A percentile compares a stretch with the other conserved stretches of the same genome.
Conservation (phyloP, 1,140 invertebrate species). For the Heterodera schachtii region DNA sequence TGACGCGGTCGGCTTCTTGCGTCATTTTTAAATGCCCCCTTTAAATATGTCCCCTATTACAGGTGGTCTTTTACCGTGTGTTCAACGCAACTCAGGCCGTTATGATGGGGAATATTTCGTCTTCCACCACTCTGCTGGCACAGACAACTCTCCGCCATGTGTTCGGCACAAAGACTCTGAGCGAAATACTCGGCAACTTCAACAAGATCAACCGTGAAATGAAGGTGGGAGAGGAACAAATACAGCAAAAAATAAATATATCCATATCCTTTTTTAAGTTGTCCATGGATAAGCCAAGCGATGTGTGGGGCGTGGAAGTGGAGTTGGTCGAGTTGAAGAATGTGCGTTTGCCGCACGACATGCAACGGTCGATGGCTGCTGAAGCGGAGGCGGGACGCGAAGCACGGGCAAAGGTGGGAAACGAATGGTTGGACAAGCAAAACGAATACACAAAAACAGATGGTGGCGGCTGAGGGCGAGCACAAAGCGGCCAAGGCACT, state of each 20-base stretch:
- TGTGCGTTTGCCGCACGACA: conserved; percentile 67
- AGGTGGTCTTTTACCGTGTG: conserved; percentile 75
- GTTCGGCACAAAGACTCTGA: conserved; percentile 80
- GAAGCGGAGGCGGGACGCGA: conserved; percentile 66
- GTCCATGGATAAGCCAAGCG: conserved; percentile 73
- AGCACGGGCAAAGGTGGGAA: conserved; percentile 52
- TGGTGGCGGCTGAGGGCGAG: conserved; percentile 67
- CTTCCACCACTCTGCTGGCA: conserved; percentile 80
- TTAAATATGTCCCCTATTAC: not conserved
- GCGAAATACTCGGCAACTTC: conserved; percentile 85
- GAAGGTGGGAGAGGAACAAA: conserved; percentile 66
- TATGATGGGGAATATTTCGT: conserved; percentile 79
- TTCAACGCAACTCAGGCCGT: conserved; percentile 79
- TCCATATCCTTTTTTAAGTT: conserved; percentile 56
- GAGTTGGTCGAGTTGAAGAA: conserved; percentile 85
- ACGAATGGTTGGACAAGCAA: no score
- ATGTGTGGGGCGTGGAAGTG: conserved; percentile 75
- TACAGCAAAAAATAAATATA: no score
- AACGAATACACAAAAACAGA: no score
- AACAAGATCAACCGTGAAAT: conserved; percentile 86
- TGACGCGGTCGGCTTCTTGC: conserved; percentile 57
- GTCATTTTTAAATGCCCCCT: not conserved
- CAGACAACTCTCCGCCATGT: conserved; percentile 83
- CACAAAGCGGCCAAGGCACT: conserved; percentile 65
- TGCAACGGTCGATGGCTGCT: conserved; percentile 68